phyloP scores from a whole-genome alignment of 2,888 invertebrate species.

The Muschampia staudingeri region DNA sequence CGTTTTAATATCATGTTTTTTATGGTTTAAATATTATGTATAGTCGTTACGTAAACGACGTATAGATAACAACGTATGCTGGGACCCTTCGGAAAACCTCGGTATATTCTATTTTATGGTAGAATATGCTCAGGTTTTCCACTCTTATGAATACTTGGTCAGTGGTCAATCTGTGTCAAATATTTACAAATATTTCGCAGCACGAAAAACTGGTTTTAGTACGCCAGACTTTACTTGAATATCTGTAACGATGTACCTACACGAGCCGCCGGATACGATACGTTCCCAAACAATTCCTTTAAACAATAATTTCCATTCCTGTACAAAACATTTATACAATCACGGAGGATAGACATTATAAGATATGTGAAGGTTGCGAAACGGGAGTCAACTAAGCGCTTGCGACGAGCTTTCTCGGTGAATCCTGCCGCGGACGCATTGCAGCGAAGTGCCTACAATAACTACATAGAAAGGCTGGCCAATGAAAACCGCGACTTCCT shows the following conservation, averaged over 20 bases:
- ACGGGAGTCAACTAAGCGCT: slow-evolving; percentile 73
- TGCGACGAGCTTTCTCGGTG: slow-evolving; percentile 81
- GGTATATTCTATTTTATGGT: too few relatives aligned
- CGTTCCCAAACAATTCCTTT: too few relatives aligned
- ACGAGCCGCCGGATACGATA: too few relatives aligned
- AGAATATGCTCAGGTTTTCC: too few relatives aligned
- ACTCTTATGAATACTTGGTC: background rate
- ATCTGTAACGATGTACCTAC: background rate
- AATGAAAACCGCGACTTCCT: slow-evolving; percentile 81
- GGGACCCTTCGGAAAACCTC: background rate
- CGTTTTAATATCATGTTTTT: too few relatives aligned
- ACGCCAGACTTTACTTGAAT: too few relatives aligned
- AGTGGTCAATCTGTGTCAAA: background rate
- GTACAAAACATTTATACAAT: background rate
- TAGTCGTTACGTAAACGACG: background rate
- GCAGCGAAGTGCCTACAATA: slow-evolving; percentile 79
- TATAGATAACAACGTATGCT: background rate
- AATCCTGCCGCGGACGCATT: slow-evolving; percentile 83
- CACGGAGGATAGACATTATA: slow-evolving; percentile 12
- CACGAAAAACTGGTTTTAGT: too few relatives aligned
- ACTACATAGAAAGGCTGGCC: slow-evolving; percentile 77
- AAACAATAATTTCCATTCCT: background rate
- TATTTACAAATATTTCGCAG: background rate
- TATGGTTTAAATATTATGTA: background rate
- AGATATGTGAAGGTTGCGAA: slow-evolving; percentile 75